A percentile compares a stretch with the other conserved stretches of the same genome.
phyloP scores from a whole-genome alignment of 53 echinoderm and acorn worm genomes.

The Patiria pectinifera region DNA sequence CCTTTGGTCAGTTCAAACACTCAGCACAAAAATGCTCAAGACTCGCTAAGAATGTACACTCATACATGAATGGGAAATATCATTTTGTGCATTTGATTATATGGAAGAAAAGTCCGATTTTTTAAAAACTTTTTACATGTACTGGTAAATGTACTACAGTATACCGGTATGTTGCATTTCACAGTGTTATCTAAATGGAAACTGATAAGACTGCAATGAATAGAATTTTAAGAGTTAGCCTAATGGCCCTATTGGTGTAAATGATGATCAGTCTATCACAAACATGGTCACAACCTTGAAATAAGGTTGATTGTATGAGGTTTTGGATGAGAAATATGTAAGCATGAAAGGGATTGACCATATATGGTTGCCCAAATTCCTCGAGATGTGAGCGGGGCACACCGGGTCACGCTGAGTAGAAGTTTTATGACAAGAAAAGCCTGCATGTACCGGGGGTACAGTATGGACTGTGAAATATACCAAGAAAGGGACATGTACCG shows the following conservation, averaged over 20 bases:
- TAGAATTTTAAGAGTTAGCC: constrained; percentile 4
- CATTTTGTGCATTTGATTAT: too few relatives aligned
- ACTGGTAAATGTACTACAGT: too few relatives aligned
- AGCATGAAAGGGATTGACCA: constrained; percentile 44
- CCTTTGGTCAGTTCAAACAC: too few relatives aligned
- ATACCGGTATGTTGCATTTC: too few relatives aligned
- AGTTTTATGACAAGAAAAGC: background rate
- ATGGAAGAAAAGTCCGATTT: too few relatives aligned
- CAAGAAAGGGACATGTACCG: too few relatives aligned
- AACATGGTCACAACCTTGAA: background rate
- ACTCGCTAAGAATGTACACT: too few relatives aligned
- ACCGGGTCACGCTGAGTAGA: constrained; percentile 14
- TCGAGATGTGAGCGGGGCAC: constrained; percentile 7
- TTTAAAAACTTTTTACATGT: too few relatives aligned
- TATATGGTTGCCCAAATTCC: constrained; percentile 42
- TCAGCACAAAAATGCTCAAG: too few relatives aligned
- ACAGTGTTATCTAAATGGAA: background rate
- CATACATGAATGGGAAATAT: too few relatives aligned
- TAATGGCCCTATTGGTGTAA: background rate
- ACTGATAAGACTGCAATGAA: background rate
- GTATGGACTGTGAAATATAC: background rate
- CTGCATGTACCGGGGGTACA: background rate
- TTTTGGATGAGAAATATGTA: constrained; percentile 5
- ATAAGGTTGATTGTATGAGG: background rate
- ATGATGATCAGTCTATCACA: background rate